Conservation (phyloP, 2,797 vertebrate genomes). For the Taenioides sp. region DNA sequence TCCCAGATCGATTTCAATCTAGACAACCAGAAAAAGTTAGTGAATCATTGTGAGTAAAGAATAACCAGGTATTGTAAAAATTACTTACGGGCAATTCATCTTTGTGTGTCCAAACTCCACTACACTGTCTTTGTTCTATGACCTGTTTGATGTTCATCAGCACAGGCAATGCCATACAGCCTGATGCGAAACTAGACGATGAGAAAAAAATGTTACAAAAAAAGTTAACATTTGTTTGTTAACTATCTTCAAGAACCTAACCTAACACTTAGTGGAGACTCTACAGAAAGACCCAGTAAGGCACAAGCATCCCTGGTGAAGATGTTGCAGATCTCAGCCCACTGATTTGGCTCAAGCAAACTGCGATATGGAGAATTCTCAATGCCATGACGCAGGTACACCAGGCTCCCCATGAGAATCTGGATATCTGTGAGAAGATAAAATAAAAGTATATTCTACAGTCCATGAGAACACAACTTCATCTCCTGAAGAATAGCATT, state of each 20-base stretch:
- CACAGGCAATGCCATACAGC: slow-evolving; percentile 89
- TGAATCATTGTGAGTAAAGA: neutral
- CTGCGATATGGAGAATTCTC: slow-evolving; percentile 89
- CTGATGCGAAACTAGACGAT: slow-evolving; percentile 83
- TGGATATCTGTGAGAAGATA: slow-evolving; percentile 82
- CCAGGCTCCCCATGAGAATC: slow-evolving; percentile 91
- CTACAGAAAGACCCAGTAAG: slow-evolving; percentile 88
- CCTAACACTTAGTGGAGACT: slow-evolving; percentile 92
- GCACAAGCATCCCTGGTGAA: slow-evolving; percentile 90
- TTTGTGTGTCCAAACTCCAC: slow-evolving; percentile 91
- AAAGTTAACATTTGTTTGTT: neutral
- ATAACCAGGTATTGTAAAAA: neutral
- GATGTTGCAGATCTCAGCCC: slow-evolving; percentile 91
- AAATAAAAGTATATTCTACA: neutral
- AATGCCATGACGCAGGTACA: slow-evolving; percentile 88
- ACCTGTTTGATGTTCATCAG: slow-evolving; percentile 94
- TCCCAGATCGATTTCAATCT: slow-evolving; percentile 92
- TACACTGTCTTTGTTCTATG: slow-evolving; percentile 90
- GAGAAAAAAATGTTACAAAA: slow-evolving; percentile 3
- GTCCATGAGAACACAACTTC: neutral
- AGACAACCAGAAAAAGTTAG: slow-evolving; percentile 7
- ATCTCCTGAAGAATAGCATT: neutral
- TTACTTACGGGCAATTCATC: slow-evolving; percentile 86
- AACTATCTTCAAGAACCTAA: slow-evolving; percentile 33
- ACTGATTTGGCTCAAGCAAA: slow-evolving; percentile 87